Evolutionary conservation across 2,888 invertebrate species (phyloP), one percentile per base, ranked within the genome.

Genomic region (Epinotia bilunana): DNA sequence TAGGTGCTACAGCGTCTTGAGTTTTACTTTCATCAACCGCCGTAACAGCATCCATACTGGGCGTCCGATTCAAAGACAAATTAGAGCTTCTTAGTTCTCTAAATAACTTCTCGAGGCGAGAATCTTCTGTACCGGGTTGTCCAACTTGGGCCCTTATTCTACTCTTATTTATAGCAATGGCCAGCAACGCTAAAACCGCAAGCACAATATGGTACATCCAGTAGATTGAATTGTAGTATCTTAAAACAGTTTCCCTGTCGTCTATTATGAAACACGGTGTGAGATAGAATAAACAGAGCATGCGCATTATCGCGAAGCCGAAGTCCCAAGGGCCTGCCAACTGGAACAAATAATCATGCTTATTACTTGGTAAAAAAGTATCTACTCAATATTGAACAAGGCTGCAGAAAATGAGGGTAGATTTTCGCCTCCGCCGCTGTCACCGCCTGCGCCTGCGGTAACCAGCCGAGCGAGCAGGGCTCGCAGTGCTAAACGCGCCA

Each of bases 291-390:
- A 93, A 79, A 78, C 92, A 93, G 33, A 93, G 85, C 23, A 89
- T 58, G 2, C 94, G 87, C 91, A 92, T 92, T 77, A 93, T 90
- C 0, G 91, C 90, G 76, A 90, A 93, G 0, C 93, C 93, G 18
- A 94, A 86, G 77, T 95, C 95, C 93, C 96, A 96, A 0, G 95
- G 83, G 73, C 91, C 87, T 81, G 94, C 94, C 81, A 92, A 90
- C 95, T 96, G 91, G 93, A 94, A 81, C 86, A 76, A 81, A 87
- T 80, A 64, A 33, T 11, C 20, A 20, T 57, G 9, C 33, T 7
- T 33, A 33, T 39, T 39, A 39, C 39, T 39, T 39, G 7, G 9
- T 39, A 39, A 39, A 39, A 39, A 7, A 39, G 9, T 9, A 9
- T 6, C 33, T 33, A 33, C 33, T 0, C 33, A 7, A 33, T 7